A percentile compares a stretch with the other conserved stretches of the same genome.
phyloP scores from a whole-genome alignment of 92 coral and sea anemone species.

The Desmophyllum pertusum region DNA sequence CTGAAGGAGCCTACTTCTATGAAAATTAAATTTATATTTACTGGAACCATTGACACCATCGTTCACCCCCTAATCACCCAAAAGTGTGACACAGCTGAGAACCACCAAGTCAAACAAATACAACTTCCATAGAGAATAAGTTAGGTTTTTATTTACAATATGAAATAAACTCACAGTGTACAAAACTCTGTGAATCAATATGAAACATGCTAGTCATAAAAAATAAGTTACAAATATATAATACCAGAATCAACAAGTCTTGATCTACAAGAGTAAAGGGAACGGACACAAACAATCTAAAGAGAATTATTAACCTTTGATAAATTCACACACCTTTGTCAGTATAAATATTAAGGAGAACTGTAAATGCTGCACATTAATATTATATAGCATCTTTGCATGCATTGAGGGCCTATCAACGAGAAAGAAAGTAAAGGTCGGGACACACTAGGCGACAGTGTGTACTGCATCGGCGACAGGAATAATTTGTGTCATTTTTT shows the following conservation, averaged over 20 bases:
- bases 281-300: background rate
- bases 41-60: too few relatives aligned
- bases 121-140: conserved; percentile 10
- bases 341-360: background rate
- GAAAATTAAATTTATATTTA: too few relatives aligned
- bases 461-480: too few relatives aligned
- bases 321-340: background rate
- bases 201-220: conserved; percentile 16
- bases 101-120: background rate
- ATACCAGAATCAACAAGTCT: conserved; percentile 3
- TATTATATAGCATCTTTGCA: too few relatives aligned
- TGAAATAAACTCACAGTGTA: conserved; percentile 16
- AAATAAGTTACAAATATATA: conserved; percentile 39
- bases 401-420: too few relatives aligned
- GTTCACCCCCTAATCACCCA: background rate
- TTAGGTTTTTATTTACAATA: conserved; percentile 47
- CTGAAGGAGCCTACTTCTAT: too few relatives aligned
- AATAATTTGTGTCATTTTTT: too few relatives aligned
- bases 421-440: too few relatives aligned
- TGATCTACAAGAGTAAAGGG: conserved; percentile 10
- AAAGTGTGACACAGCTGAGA: background rate
- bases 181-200: conserved; percentile 32
- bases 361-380: too few relatives aligned
- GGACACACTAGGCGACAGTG: too few relatives aligned
- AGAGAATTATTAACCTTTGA: background rate